Evolutionary conservation across 2,113 vertebrate species (phyloP).

Genomic region (Pelodiscus sinensis): DNA sequence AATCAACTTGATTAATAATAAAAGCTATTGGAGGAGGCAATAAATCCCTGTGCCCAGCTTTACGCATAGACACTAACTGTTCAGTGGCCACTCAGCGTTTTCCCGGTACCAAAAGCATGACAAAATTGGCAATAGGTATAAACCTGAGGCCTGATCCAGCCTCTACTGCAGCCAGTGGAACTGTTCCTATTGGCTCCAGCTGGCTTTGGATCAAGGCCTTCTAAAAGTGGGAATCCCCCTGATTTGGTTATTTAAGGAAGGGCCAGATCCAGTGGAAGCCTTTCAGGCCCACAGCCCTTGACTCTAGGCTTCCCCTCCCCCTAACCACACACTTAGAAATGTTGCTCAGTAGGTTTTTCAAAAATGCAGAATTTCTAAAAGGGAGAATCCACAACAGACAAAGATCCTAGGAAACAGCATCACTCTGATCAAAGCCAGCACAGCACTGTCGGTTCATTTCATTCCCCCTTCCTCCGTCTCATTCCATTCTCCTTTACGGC

Average conservation of each 20-base stretch:
- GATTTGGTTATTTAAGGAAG: background rate
- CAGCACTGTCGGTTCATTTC: background rate
- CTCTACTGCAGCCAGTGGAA: background rate
- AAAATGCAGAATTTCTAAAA: background rate
- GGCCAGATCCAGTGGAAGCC: background rate
- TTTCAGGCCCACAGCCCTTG: background rate
- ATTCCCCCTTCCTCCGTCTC: background rate
- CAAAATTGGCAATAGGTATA: background rate
- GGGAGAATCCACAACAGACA: background rate
- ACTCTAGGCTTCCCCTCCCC: background rate
- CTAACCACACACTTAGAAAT: background rate
- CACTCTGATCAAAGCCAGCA: background rate
- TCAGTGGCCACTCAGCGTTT: background rate
- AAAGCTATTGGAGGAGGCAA: too few species aligned
- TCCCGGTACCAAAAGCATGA: background rate
- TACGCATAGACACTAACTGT: background rate
- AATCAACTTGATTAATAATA: background rate
- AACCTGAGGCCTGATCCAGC: background rate
- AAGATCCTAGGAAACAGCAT: background rate
- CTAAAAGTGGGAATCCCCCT: background rate
- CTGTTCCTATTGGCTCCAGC: accelerated
- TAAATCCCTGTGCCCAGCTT: background rate
- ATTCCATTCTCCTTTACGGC: background rate
- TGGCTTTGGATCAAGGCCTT: background rate
- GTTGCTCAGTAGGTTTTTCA: background rate